Evolutionary conservation across 1,140 invertebrate genomes (phyloP).

Genomic region (Odontomachus brunneus): DNA sequence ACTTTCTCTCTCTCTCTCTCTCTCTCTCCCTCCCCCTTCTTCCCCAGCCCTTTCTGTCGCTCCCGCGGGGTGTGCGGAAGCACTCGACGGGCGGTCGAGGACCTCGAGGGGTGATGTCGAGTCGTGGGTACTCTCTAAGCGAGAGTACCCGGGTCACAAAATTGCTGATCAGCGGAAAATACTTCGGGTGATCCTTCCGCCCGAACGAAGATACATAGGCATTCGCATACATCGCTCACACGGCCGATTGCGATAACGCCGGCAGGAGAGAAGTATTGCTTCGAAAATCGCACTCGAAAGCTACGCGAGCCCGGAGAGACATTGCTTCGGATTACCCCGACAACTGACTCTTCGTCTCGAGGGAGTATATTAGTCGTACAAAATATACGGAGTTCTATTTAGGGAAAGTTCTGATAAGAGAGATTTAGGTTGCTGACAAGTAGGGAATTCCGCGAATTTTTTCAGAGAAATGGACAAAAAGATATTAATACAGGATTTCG

Average conservation of each 20-base stretch:
- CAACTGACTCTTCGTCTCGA: not conserved
- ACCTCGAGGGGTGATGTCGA: slow-evolving; percentile 66
- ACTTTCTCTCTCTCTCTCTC: not conserved
- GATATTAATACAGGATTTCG: too few relatives aligned
- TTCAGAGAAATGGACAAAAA: too few relatives aligned
- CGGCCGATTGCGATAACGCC: not conserved
- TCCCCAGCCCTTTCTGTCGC: too few relatives aligned
- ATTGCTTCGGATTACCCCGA: too few relatives aligned
- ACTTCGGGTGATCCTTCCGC: slow-evolving; percentile 65
- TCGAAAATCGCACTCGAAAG: not conserved
- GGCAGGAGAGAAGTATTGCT: not conserved
- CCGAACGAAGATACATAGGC: slow-evolving; percentile 62
- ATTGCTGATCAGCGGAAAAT: slow-evolving; percentile 71
- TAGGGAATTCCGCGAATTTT: too few relatives aligned
- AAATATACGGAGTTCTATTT: too few relatives aligned
- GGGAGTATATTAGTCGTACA: not conserved
- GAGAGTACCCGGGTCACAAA: slow-evolving; percentile 69
- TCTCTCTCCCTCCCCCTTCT: too few relatives aligned
- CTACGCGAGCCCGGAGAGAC: too few relatives aligned
- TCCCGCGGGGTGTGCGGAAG: slow-evolving; percentile 66
- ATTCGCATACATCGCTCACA: slow-evolving; percentile 25
- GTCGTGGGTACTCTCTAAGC: slow-evolving; percentile 62
- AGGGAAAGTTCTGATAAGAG: too few relatives aligned
- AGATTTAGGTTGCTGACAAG: not conserved
- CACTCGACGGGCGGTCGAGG: slow-evolving; percentile 68